Base-by-base conservation (phyloP, 2,888 invertebrate genomes). In the Drosophila pegasa region DNA sequence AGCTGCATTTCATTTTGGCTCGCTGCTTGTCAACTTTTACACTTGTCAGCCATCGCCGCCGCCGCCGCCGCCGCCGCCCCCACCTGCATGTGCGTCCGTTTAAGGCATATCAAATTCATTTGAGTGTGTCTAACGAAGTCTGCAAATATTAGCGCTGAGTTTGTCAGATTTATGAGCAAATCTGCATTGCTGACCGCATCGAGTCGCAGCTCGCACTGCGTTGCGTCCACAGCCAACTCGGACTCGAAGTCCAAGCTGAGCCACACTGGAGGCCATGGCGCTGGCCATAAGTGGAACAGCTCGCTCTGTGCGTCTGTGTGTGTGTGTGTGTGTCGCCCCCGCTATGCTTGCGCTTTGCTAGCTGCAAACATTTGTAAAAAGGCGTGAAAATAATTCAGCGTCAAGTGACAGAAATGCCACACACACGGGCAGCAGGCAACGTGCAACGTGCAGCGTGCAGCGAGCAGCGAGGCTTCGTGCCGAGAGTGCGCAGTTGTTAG, bases 101-200 rank as follows among this genome's bases (percentile, higher is more conserved):
- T 87, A 88, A 88, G 88, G 84, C 86, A 87, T 88, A 87, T 87
- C 86, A 87, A 87, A 88, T 88, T 71, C 82, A 86, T 82, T 87
- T 87, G 85, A 86, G 82, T 82, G 86, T 88, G 86, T 84, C 86
- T 87, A 87, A 87, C 87, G 88, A 88, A 87, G 87, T 84, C 80
- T 83, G 88, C 86, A 88, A 87, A 87, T 88, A 87, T 88, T 87
- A 88, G 86, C 82, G 87, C 78, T 87, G 85, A 87, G 86, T 83
- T 86, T 86, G 85, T 86, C 85, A 86, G 88, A 88, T 86, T 87
- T 87, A 86, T 87, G 88, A 87, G 83, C 85, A 86, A 87, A 86
- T 86, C 88, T 87, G 86, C 85, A 86, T 45, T 83, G 84, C 79
- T 79, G 79, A 80, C 87, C 86, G 74, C 76, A 70, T 73, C 80